Conservation (phyloP, 2,113 vertebrate species). For the Hippocampus guttulatus region DNA sequence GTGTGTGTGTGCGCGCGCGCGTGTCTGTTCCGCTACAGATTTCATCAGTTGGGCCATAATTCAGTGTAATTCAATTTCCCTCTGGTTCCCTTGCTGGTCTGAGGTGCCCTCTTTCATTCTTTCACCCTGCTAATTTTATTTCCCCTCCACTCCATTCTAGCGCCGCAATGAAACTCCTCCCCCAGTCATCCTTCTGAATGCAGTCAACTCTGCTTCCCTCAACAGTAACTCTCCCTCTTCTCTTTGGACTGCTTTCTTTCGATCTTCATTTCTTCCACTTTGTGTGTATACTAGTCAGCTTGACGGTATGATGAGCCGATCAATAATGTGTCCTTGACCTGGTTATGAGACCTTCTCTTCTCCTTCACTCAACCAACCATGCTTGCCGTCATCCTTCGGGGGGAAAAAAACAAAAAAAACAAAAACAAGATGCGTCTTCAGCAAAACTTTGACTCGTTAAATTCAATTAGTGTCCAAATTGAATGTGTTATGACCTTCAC, state of each 20-base stretch:
- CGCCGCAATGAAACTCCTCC: slow-evolving; percentile 1
- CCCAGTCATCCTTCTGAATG: background rate
- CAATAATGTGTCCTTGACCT: slow-evolving; percentile 68
- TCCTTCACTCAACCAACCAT: slow-evolving; percentile 31
- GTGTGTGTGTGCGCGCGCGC: background rate
- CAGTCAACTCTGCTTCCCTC: slow-evolving; percentile 25
- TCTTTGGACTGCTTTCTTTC: slow-evolving; percentile 14
- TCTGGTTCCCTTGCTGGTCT: slow-evolving; percentile 33
- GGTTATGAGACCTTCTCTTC: slow-evolving; percentile 58
- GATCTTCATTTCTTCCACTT: slow-evolving; percentile 14
- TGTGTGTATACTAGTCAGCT: slow-evolving; percentile 43
- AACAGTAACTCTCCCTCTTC: slow-evolving; percentile 35
- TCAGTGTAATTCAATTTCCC: slow-evolving; percentile 60
- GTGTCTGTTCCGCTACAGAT: slow-evolving; percentile 37
- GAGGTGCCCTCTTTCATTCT: slow-evolving; percentile 42
- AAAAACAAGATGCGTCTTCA: background rate
- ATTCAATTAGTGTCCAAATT: slow-evolving; percentile 13
- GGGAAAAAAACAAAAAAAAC: background rate
- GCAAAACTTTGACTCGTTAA: slow-evolving; percentile 19
- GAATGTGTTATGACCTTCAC: slow-evolving; percentile 13
- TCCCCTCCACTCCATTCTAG: slow-evolving; percentile 18
- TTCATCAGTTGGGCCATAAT: slow-evolving; percentile 50
- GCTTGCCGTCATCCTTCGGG: slow-evolving; percentile 11
- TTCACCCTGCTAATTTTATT: slow-evolving; percentile 46
- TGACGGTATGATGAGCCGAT: slow-evolving; percentile 53